Evolutionary conservation across 2,113 vertebrate genomes (phyloP).

Genomic region (Epinephelus fuscoguttatus): DNA sequence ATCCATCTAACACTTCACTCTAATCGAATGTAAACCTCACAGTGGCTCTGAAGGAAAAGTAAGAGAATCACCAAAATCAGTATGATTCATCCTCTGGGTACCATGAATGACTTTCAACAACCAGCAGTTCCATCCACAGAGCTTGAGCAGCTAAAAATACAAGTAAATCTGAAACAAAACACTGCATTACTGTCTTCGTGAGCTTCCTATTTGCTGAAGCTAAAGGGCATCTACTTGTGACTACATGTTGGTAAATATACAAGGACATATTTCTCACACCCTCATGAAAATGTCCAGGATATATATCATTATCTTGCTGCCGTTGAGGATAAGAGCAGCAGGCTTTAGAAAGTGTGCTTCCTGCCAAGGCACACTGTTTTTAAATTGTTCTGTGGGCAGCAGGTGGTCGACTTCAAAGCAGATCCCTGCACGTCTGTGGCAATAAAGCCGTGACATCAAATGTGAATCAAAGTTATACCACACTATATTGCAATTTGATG

Average conservation of each 20-base stretch:
- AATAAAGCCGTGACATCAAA: conserved; percentile 47
- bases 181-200: not conserved
- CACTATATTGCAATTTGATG: conserved; percentile 7
- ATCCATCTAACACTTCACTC: not conserved
- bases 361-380: conserved; percentile 37
- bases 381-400: conserved; percentile 45
- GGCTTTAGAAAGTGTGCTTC: conserved; percentile 20
- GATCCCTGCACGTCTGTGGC: conserved; percentile 40
- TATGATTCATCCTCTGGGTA: too few species aligned
- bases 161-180: not conserved
- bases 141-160: not conserved
- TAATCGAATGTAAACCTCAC: too few species aligned
- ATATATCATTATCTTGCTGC: conserved; percentile 29
- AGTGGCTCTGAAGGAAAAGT: too few species aligned
- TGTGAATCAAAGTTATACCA: conserved; percentile 39
- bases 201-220: not conserved
- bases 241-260: not conserved
- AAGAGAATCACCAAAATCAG: too few species aligned
- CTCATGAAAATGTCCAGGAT: conserved; percentile 10
- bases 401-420: conserved; percentile 60
- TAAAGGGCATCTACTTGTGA: not conserved
- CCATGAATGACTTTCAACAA: not conserved
- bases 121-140: not conserved
- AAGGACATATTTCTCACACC: not conserved
- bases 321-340: conserved; percentile 6